Conservation (phyloP, 2,797 vertebrate species). For the Sebastes aleutianus region DNA sequence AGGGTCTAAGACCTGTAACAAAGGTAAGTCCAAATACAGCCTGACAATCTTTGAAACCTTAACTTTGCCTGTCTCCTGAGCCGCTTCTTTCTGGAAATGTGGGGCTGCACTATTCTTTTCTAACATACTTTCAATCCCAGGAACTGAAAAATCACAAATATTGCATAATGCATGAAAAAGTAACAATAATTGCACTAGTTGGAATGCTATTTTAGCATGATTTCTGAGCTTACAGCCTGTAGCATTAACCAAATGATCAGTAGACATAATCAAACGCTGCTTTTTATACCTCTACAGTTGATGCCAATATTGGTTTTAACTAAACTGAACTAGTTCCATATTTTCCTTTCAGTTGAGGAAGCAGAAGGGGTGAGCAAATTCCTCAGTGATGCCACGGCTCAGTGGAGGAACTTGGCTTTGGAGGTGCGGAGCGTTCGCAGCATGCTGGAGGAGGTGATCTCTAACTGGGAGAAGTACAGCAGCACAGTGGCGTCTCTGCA, state of each 20-base stretch:
- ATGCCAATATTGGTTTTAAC: background rate
- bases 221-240: slow-evolving; percentile 15
- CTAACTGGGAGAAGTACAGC: slow-evolving; percentile 96
- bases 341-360: slow-evolving; percentile 87
- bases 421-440: slow-evolving; percentile 96
- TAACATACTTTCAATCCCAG: slow-evolving; percentile 35
- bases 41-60: slow-evolving; percentile 23
- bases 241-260: slow-evolving; percentile 6
- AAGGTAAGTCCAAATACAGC: slow-evolving; percentile 77
- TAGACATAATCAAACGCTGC: background rate
- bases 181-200: slow-evolving; percentile 17
- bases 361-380: slow-evolving; percentile 93
- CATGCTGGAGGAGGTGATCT: slow-evolving; percentile 97
- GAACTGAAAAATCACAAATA: background rate
- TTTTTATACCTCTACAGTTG: background rate
- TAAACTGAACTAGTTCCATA: background rate
- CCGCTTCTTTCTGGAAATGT: slow-evolving; percentile 20
- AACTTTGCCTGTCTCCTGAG: slow-evolving; percentile 44
- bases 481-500: slow-evolving; percentile 91
- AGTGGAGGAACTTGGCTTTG: slow-evolving; percentile 95
- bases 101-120: slow-evolving; percentile 34
- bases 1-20: slow-evolving; percentile 82
- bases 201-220: slow-evolving; percentile 59
- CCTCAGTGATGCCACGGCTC: slow-evolving; percentile 89
- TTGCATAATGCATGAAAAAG: slow-evolving; percentile 57